Evolutionary conservation across 1,140 invertebrate genomes (phyloP).

Genomic region (Littorina saxatilis): DNA sequence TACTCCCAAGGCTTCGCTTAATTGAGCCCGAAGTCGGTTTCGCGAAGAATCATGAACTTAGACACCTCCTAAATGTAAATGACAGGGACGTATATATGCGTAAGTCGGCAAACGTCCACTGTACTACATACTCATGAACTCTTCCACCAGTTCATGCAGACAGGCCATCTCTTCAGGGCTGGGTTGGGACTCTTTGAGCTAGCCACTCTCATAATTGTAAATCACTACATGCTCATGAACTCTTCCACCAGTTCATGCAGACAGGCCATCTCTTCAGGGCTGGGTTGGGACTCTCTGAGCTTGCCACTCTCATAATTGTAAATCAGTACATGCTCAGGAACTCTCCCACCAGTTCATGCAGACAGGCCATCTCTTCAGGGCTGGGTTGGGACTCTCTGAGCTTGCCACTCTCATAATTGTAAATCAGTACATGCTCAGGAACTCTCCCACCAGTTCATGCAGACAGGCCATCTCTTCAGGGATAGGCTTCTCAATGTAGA

Average conservation of each 20-base stretch:
- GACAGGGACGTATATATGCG: too few species aligned
- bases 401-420: slow-evolving; percentile 29
- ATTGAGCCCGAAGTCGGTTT: too few species aligned
- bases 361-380: neutral
- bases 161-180: slow-evolving; percentile 47
- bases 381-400: slow-evolving; percentile 43
- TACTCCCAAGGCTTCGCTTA: too few species aligned
- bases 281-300: neutral
- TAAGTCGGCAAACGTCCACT: too few species aligned
- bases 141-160: slow-evolving; percentile 25
- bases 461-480: slow-evolving; percentile 49
- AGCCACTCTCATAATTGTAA: neutral
- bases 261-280: too few species aligned
- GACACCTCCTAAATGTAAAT: too few species aligned
- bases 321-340: neutral
- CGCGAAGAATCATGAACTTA: too few species aligned
- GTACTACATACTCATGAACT: too few species aligned
- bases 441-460: slow-evolving; percentile 30
- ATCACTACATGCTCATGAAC: neutral
- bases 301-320: neutral
- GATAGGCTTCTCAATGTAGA: too few species aligned
- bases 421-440: slow-evolving; percentile 1
- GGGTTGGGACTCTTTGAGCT: neutral
- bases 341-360: neutral
- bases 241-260: neutral